Evolutionary conservation across 2,797 vertebrate genomes (phyloP).

Genomic region (Smutsia gigantea): DNA sequence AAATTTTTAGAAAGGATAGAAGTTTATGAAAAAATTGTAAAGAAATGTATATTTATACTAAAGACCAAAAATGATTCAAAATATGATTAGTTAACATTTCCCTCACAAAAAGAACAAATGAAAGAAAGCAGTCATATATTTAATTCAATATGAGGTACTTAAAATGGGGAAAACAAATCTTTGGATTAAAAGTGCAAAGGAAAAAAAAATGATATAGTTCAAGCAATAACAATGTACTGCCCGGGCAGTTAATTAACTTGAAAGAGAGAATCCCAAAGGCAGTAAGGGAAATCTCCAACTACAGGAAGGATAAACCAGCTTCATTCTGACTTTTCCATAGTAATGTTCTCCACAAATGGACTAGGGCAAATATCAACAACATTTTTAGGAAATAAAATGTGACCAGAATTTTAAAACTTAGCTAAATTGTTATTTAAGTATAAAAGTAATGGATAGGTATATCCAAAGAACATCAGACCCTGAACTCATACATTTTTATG

Average conservation of each 20-base stretch:
- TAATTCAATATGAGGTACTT: neutral
- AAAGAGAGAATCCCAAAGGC: slow-evolving; percentile 38
- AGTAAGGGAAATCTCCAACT: neutral
- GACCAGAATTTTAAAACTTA: neutral
- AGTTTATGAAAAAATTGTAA: slow-evolving; percentile 40
- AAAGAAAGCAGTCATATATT: neutral
- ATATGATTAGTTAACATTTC: neutral
- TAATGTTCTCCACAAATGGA: neutral
- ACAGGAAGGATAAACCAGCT: neutral
- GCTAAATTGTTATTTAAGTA: neutral
- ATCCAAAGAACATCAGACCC: neutral
- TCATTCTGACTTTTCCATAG: neutral
- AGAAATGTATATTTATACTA: neutral
- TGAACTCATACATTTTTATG: neutral
- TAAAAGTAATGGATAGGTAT: neutral
- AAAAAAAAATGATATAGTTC: neutral
- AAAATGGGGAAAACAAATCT: slow-evolving; percentile 51
- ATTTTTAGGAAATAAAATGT: neutral
- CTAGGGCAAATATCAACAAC: neutral
- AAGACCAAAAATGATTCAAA: neutral
- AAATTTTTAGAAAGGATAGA: neutral
- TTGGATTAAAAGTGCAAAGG: slow-evolving; percentile 30
- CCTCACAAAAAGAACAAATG: neutral
- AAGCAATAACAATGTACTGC: slow-evolving; percentile 26
- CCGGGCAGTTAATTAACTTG: slow-evolving; percentile 28